Percentiles rank a stretch among this genome's conserved stretches.
These are phyloP conservation scores for Cavia aperea DNA, from an alignment of 2,113 vertebrate genomes.

Conservation along the genomic window DNA sequence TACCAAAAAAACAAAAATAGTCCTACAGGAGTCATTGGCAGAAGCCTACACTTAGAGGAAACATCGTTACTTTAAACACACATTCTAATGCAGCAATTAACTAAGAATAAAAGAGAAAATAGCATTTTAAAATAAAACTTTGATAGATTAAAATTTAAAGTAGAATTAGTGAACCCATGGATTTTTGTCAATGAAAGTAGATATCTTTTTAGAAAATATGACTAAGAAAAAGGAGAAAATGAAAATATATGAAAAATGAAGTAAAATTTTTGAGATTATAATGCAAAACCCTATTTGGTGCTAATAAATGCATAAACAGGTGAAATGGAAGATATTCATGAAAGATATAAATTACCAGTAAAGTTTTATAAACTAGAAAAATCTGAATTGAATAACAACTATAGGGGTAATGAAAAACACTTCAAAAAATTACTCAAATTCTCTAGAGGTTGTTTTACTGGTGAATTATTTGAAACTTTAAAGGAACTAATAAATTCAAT, in stretches of 20 bases:
- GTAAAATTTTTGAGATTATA: neutral
- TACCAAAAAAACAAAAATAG: neutral
- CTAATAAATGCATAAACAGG: neutral
- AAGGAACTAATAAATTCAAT: slow-evolving; percentile 57
- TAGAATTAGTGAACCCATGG: neutral
- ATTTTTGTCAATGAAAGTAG: slow-evolving; percentile 26
- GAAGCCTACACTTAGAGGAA: slow-evolving; percentile 10
- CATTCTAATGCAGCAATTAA: slow-evolving; percentile 8
- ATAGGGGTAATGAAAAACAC: slow-evolving; percentile 49
- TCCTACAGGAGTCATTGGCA: neutral
- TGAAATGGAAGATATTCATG: slow-evolving; percentile 35
- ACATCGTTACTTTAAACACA: neutral
- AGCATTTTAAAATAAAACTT: slow-evolving; percentile 31
- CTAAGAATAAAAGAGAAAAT: slow-evolving; percentile 25
- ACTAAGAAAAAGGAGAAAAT: slow-evolving; percentile 33
- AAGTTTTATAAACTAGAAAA: slow-evolving; percentile 49
- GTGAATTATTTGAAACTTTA: slow-evolving; percentile 58
- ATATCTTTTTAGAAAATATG: neutral
- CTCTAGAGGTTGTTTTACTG: slow-evolving; percentile 41
- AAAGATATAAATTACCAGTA: slow-evolving; percentile 24
- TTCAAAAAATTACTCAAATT: slow-evolving; percentile 51
- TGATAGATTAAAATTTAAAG: slow-evolving; percentile 39
- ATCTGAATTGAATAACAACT: slow-evolving; percentile 32
- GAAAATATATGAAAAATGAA: neutral
- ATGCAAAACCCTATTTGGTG: neutral